Evolutionary conservation across 2,888 invertebrate genomes (phyloP).

Genomic region (Tenthredo notha): DNA sequence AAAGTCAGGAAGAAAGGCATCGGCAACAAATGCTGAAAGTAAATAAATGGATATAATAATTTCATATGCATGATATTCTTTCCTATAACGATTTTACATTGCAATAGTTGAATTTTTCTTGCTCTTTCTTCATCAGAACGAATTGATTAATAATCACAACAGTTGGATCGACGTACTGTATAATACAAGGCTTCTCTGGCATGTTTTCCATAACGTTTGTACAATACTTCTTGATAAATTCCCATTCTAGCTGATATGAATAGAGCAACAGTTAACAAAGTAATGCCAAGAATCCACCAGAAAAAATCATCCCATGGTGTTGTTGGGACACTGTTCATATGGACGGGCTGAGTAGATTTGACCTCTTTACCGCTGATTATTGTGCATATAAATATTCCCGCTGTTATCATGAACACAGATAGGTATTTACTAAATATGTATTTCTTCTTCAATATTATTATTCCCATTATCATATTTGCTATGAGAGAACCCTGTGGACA

Average conservation of each 20-base stretch:
- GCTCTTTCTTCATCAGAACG: not conserved
- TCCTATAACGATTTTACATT: not conserved
- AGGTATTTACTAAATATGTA: constrained; percentile 92
- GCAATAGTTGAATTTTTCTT: not conserved
- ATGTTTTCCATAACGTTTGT: constrained; percentile 92
- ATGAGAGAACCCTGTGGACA: constrained; percentile 91
- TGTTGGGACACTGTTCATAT: constrained; percentile 74
- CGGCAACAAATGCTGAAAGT: constrained; percentile 90
- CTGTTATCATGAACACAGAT: constrained; percentile 94
- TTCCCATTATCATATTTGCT: constrained; percentile 97
- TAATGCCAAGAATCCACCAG: constrained; percentile 87
- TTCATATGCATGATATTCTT: not conserved
- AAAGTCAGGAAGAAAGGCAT: constrained; percentile 94
- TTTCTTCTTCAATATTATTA: constrained; percentile 90
- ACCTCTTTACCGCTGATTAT: constrained; percentile 90
- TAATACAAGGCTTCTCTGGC: constrained; percentile 93
- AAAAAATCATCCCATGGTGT: constrained; percentile 80
- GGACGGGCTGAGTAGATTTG: constrained; percentile 78
- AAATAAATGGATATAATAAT: constrained; percentile 40
- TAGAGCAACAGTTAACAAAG: constrained; percentile 91
- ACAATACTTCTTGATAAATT: constrained; percentile 94
- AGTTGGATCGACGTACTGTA: constrained; percentile 80
- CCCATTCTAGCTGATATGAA: constrained; percentile 98
- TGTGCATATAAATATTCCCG: constrained; percentile 96
- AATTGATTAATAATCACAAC: not conserved